These are phyloP conservation scores for Lissocephala sabroskyi DNA, from an alignment of 2,888 invertebrate species.

Conservation along the genomic window DNA sequence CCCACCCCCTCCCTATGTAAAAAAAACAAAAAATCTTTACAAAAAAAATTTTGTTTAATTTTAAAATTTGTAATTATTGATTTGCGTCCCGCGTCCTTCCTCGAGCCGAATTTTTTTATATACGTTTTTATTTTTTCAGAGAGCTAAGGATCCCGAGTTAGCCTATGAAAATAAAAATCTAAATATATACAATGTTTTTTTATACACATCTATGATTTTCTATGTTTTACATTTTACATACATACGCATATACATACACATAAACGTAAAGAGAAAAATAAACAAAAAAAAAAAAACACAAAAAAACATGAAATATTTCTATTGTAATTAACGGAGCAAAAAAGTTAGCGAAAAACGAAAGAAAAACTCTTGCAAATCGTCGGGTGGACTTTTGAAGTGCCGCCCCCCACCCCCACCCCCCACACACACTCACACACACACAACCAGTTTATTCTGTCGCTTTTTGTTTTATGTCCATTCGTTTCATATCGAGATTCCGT, in stretches of 20 bases:
- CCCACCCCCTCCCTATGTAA: conserved; percentile 50
- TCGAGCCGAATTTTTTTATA: too few species aligned
- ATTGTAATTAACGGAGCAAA: conserved; percentile 57
- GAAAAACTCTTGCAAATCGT: conserved; percentile 32
- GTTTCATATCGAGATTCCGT: neutral
- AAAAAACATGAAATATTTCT: conserved; percentile 44
- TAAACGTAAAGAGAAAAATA: conserved; percentile 5
- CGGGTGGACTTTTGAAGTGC: conserved; percentile 12
- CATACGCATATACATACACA: conserved; percentile 35
- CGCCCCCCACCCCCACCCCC: neutral
- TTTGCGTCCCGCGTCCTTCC: too few species aligned
- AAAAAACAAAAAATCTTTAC: conserved; percentile 43
- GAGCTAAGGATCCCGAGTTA: too few species aligned
- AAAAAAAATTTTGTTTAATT: conserved; percentile 25
- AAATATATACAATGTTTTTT: too few species aligned
- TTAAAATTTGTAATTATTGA: too few species aligned
- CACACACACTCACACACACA: neutral
- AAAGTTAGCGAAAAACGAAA: conserved; percentile 20
- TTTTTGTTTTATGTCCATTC: conserved; percentile 4
- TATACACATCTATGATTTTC: conserved; percentile 23
- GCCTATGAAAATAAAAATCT: too few species aligned
- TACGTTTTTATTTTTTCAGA: too few species aligned
- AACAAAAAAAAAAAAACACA: conserved; percentile 1
- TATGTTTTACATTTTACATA: conserved; percentile 28
- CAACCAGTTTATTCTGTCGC: too few species aligned